These are phyloP conservation scores for Balaenoptera acutorostrata DNA, from an alignment of 2,113 vertebrate species.

Conservation along the genomic window DNA sequence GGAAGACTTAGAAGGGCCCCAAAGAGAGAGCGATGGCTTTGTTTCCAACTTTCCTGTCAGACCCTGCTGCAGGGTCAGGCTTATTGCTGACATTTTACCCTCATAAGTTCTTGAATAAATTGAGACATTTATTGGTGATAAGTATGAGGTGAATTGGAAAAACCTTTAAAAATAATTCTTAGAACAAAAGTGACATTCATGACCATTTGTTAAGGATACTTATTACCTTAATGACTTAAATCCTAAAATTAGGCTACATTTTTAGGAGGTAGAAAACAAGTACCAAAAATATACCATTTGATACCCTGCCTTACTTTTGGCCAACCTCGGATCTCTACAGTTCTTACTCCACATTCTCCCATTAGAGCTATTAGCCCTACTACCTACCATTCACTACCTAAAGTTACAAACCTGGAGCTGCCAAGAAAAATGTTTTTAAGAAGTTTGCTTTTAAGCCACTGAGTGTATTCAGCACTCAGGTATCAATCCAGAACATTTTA, in stretches of 20 bases:
- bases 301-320: neutral
- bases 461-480: neutral
- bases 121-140: neutral
- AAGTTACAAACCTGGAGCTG: neutral
- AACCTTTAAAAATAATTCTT: neutral
- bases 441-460: conserved; percentile 19
- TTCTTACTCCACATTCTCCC: conserved; percentile 21
- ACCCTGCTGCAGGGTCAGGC: neutral
- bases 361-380: conserved; percentile 9
- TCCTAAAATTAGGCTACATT: neutral
- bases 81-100: conserved; percentile 39
- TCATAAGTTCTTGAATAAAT: neutral
- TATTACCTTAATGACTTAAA: conserved; percentile 11
- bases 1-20: conserved; percentile 17
- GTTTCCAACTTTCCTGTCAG: conserved; percentile 17
- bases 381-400: neutral
- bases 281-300: neutral
- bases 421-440: conserved; percentile 9
- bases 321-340: neutral
- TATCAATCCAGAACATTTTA: neutral
- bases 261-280: conserved; percentile 49
- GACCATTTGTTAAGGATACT: neutral
- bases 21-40: conserved; percentile 7
- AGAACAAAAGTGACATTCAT: neutral
- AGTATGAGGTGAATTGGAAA: neutral